Conservation (phyloP, 2,888 invertebrate genomes). For the Malachius bipustulatus region DNA sequence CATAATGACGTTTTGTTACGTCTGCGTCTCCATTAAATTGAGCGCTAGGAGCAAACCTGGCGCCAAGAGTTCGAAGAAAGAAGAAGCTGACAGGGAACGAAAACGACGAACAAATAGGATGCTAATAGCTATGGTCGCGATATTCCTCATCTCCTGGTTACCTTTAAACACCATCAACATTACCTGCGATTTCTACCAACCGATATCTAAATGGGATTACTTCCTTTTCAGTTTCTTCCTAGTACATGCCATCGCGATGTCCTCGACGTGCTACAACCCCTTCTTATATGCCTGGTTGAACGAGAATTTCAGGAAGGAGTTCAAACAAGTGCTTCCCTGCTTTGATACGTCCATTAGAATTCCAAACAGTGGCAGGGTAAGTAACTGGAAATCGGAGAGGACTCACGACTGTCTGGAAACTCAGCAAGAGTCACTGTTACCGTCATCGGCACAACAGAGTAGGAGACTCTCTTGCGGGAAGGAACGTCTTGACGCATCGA, state of each 20-base stretch:
- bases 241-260: conserved; percentile 83
- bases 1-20: conserved; percentile 89
- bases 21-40: conserved; percentile 78
- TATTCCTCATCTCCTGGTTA: conserved; percentile 93
- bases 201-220: conserved; percentile 64
- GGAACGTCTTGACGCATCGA: conserved; percentile 27
- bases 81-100: conserved; percentile 79
- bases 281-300: conserved; percentile 93
- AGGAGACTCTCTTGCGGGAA: conserved; percentile 42
- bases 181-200: conserved; percentile 63
- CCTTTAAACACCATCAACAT: conserved; percentile 86
- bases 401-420: conserved; percentile 64
- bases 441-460: conserved; percentile 42
- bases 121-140: conserved; percentile 94
- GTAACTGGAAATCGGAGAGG: conserved; percentile 52
- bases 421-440: conserved; percentile 48
- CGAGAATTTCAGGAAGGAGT: conserved; percentile 85
- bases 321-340: conserved; percentile 63
- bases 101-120: conserved; percentile 90
- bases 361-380: conserved; percentile 32
- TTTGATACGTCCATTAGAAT: conserved; percentile 34
- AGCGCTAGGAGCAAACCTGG: conserved; percentile 79
- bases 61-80: conserved; percentile 70
- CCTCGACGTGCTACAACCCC: conserved; percentile 88
- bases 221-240: conserved; percentile 84